Base-by-base conservation (phyloP, 2,888 invertebrate genomes). In the Bombyx huttoni region DNA sequence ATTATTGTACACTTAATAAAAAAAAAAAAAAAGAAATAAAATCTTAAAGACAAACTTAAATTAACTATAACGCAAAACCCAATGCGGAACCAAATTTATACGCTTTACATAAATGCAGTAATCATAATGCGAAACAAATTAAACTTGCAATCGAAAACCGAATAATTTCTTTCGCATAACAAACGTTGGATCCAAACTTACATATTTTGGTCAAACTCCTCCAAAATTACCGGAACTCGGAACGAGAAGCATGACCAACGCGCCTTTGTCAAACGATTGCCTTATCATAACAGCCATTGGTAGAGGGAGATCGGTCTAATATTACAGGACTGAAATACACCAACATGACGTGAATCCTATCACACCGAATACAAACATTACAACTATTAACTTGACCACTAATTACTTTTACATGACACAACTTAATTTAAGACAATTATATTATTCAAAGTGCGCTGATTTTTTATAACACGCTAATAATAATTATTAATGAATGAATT, bases 361-460 rank as follows among this genome's bases (percentile, higher is more conserved):
- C 76, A 83, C 84, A 84, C 78, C 80, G 71, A 83, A 75, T 81
- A 78, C 73, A 78, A 40, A 81, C 71, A 80, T 80, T 82, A 86
- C 68, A 73, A 75, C 73, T 83, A 82, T 74, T 65, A 64, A 72
- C 60, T 65, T 65, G 75, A 73, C 77, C 79, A 58, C 77, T 74
- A 74, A 76, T 75, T 78, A 81, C 75, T 64, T 70, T 77, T 81
- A 81, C 83, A 81, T 76, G 76, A 64, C 66, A 73, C 69, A 83
- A 79, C 74, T 80, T 79, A 83, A 76, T 76, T 75, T 70, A 80
- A 70, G 78, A 70, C 69, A 73, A 68, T 76, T 73, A 71, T 68
- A 69, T 68, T 73, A 70, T 63, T 69, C 66, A 60, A 67, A 58
- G 63, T 74, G 75, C 70, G 70, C 65, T 61, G 70, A 68, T 64